Evolutionary conservation across 2,797 vertebrate genomes (phyloP).

Genomic region (Cyclura pinguis): DNA sequence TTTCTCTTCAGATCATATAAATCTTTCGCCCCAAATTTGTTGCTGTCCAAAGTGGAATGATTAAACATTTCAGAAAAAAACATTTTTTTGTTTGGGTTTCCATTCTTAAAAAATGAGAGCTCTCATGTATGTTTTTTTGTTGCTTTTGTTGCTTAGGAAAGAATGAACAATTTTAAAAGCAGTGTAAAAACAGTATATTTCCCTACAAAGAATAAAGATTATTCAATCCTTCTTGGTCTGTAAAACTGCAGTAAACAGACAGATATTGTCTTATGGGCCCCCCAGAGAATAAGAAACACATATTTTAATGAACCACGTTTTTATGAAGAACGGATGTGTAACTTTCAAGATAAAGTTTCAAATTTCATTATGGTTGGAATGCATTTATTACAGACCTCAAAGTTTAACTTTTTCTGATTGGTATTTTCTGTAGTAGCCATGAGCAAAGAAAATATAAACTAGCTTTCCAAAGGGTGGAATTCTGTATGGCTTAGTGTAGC

Average conservation of each 20-base stretch:
- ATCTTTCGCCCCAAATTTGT: background rate
- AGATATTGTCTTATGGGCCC: background rate
- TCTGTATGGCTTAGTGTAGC: too few relatives aligned
- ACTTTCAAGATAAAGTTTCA: background rate
- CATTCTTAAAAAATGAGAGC: conserved; percentile 11
- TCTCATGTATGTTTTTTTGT: background rate
- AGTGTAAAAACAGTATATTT: background rate
- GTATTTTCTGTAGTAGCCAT: background rate
- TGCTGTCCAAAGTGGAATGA: background rate
- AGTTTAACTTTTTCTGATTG: background rate
- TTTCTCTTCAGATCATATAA: too few relatives aligned
- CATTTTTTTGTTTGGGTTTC: conserved; percentile 20
- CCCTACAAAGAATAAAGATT: background rate
- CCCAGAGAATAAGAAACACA: background rate
- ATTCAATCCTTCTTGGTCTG: background rate
- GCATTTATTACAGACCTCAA: too few relatives aligned
- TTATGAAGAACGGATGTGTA: background rate
- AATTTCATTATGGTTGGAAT: background rate
- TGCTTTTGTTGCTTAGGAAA: background rate
- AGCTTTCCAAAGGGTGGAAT: too few relatives aligned
- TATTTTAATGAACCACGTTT: background rate
- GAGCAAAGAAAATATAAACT: background rate
- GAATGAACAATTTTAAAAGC: background rate
- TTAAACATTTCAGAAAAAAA: conserved; percentile 31
- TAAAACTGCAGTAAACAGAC: background rate